phyloP scores from a whole-genome alignment of 1,140 invertebrate genomes.

The Euura saliciscinereae region DNA sequence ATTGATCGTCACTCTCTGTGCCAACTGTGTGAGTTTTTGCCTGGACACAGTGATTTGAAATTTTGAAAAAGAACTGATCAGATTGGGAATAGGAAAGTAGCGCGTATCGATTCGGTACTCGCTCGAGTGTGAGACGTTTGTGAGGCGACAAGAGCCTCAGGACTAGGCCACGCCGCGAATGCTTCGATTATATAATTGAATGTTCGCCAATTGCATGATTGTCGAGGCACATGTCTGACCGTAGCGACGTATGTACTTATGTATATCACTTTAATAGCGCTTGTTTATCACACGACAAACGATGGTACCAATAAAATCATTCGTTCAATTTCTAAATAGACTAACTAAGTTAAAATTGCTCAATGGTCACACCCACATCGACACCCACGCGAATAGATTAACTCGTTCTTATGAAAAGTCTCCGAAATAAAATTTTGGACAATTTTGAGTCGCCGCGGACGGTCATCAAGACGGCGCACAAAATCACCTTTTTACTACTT shows the following conservation, averaged over 20 bases:
- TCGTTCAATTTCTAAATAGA: conserved; percentile 11
- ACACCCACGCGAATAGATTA: no score
- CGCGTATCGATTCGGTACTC: no score
- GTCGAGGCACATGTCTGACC: conserved; percentile 52
- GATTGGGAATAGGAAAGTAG: no score
- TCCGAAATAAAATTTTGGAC: no score
- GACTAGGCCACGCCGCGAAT: conserved; percentile 22
- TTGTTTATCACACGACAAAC: conserved; percentile 19
- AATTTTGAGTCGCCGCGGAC: no score
- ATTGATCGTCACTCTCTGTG: no score
- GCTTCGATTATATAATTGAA: conserved; percentile 59
- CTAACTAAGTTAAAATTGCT: background rate
- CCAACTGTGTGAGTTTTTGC: no score
- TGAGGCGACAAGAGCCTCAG: background rate
- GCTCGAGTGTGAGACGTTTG: background rate
- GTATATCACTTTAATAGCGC: conserved; percentile 13
- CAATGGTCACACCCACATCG: background rate
- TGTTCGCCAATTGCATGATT: conserved; percentile 59
- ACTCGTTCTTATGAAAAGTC: no score
- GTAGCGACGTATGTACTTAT: conserved; percentile 25
- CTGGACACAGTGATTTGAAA: no score
- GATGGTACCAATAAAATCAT: conserved; percentile 37
- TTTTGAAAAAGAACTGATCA: no score
- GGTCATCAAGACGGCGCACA: no score
- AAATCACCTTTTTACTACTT: no score